A percentile compares a stretch with the other conserved stretches of the same genome.
Conservation (phyloP, 2,113 vertebrate species). For the Polyodon spathula region DNA sequence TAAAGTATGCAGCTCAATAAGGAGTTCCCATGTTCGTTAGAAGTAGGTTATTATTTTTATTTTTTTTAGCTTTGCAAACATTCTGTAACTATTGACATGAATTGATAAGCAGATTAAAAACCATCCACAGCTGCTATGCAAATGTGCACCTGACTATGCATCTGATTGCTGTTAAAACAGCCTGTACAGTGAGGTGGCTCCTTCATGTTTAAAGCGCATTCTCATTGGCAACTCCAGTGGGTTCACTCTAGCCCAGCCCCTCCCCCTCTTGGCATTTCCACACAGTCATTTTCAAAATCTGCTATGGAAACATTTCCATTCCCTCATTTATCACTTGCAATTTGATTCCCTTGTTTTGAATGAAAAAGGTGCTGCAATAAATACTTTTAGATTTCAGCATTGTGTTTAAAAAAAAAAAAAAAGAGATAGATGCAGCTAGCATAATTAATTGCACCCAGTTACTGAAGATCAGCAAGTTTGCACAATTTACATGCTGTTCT, state of each 20-base stretch:
- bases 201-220: no score
- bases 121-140: conserved; percentile 11
- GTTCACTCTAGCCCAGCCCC: conserved; percentile 24
- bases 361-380: conserved; percentile 85
- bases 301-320: conserved; percentile 82
- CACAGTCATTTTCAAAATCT: conserved; percentile 69
- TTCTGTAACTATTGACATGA: conserved; percentile 29
- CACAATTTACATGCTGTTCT: conserved; percentile 96
- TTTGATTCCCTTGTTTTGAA: conserved; percentile 85
- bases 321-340: conserved; percentile 94
- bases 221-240: neutral
- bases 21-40: no score
- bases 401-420: no score
- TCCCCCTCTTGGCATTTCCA: conserved; percentile 44
- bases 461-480: conserved; percentile 99
- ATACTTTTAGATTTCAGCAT: no score
- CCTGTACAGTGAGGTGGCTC: no score
- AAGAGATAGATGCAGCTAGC: conserved; percentile 96
- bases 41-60: conserved; percentile 50
- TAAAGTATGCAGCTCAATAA: no score
- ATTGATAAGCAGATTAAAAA: conserved; percentile 18
- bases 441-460: conserved; percentile 99
- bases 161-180: no score
- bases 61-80: no score
- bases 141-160: neutral